These are phyloP conservation scores for Lamellibrachia satsuma DNA, from an alignment of 2,888 invertebrate species.

Conservation along the genomic window DNA sequence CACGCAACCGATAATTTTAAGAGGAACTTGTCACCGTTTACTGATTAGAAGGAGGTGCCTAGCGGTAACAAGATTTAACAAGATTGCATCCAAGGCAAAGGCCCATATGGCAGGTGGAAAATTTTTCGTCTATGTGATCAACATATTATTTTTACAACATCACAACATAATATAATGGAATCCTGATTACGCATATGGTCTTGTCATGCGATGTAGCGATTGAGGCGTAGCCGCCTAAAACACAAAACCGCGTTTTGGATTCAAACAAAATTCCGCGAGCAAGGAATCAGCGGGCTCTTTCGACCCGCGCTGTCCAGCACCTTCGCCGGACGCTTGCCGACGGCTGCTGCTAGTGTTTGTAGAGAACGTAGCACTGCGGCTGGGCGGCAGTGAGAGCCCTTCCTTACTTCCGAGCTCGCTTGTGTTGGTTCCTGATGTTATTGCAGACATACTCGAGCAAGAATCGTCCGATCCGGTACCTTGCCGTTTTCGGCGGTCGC, in stretches of 20 bases:
- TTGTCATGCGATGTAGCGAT: neutral
- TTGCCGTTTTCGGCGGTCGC: neutral
- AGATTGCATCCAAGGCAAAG: too few relatives aligned
- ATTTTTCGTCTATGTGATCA: neutral
- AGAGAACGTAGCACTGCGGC: neutral
- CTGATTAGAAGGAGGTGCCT: neutral
- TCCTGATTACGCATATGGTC: neutral
- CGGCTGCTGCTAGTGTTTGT: neutral
- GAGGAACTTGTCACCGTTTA: neutral
- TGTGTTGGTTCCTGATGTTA: neutral
- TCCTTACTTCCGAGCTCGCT: neutral
- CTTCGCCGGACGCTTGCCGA: neutral
- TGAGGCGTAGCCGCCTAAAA: neutral
- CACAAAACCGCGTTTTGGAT: neutral
- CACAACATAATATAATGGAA: conserved; percentile 8
- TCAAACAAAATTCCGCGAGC: conserved; percentile 9
- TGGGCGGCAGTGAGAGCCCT: neutral
- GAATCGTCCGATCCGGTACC: neutral
- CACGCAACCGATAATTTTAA: neutral
- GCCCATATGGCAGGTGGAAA: too few relatives aligned
- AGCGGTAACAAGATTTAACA: neutral
- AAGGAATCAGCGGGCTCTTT: neutral
- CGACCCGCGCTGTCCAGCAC: neutral
- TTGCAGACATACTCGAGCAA: neutral
- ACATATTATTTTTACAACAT: neutral